Base-by-base conservation (phyloP, 2,113 vertebrate genomes). In the Megatriorchis doriae region DNA sequence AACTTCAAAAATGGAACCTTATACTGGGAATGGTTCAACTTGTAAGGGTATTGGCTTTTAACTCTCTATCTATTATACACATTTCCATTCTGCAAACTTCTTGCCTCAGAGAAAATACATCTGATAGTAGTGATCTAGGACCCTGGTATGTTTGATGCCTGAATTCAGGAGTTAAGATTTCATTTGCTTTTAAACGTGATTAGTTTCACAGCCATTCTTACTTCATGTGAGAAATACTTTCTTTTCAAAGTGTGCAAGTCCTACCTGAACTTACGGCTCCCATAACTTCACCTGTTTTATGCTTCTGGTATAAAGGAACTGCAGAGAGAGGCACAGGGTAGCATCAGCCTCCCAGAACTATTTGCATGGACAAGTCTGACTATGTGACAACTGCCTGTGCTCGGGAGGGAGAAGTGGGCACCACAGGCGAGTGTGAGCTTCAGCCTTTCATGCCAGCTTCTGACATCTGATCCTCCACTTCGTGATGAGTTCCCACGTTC, bases 401-500 rank as follows among this genome's bases (percentile, higher is more conserved):
- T 52, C 20, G 13, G 14, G 22, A 89, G 2, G 38, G 29, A 80
- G 62, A 79, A 48, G 29, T 15, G n/a, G 13, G 29, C 23, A 72
- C 31, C 32, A 43, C 10, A 31, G 2, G 23, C 1, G 1, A 88
- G 32, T 26, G 7, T 85, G 17, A 72, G 59, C 72, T 89, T 71
- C 9, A 31, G 73, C 36, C 47, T 87, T 78, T 84, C 42, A 45
- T 58, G 26, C 16, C 38, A 78, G 34, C 22, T 81, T 59, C 47
- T 16, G 21, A 52, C 38, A 80, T 3, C 20, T 5, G 8, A 86
- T 40, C 12, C 20, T 43, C 7, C 21, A 68, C 47, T 6, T 6
- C 0, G 8, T 58, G 29, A 31, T 0, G 6, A 82, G 13, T 42
- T 75, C 34, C 45, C 53, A 42, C 0, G 2, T 27, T 68, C 40